Evolutionary conservation across 2,797 vertebrate species (phyloP).

Genomic region (Eulemur mongoz): DNA sequence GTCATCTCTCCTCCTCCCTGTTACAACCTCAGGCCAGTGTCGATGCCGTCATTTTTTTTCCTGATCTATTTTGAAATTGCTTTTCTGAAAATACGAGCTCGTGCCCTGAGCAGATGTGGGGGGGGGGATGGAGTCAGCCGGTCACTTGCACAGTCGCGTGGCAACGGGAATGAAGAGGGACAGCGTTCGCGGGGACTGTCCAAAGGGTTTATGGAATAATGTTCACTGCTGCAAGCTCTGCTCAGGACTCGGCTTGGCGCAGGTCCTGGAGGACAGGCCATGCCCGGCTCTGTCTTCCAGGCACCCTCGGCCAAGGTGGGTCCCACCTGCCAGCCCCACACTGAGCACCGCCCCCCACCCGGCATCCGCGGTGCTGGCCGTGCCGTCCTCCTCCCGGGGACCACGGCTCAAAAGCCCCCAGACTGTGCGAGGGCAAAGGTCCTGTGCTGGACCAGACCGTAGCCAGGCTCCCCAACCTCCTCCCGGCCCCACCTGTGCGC

Average conservation of each 20-base stretch:
- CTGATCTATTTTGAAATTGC: neutral
- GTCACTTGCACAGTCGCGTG: accelerated
- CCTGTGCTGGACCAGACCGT: neutral
- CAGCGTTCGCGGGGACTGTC: accelerated
- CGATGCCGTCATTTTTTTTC: neutral
- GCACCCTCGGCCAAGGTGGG: accelerated
- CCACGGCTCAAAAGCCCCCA: accelerated
- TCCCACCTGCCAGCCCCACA: neutral
- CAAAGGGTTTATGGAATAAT: accelerated
- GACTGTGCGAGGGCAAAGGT: accelerated
- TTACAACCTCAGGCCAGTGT: neutral
- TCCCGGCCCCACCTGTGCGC: no score
- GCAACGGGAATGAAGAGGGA: accelerated
- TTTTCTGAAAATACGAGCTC: accelerated
- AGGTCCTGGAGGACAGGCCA: accelerated
- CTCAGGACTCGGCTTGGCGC: accelerated
- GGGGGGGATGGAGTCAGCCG: accelerated
- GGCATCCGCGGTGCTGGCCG: accelerated
- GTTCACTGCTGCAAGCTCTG: accelerated
- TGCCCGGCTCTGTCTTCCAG: neutral
- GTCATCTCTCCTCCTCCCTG: neutral
- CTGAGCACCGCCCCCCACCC: accelerated
- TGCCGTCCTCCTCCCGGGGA: accelerated
- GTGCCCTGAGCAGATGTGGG: accelerated
- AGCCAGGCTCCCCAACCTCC: neutral